Evolutionary conservation across 2,797 vertebrate species (phyloP), one percentile per base, ranked within the genome.

Genomic region (Pseudochirops corinnae): DNA sequence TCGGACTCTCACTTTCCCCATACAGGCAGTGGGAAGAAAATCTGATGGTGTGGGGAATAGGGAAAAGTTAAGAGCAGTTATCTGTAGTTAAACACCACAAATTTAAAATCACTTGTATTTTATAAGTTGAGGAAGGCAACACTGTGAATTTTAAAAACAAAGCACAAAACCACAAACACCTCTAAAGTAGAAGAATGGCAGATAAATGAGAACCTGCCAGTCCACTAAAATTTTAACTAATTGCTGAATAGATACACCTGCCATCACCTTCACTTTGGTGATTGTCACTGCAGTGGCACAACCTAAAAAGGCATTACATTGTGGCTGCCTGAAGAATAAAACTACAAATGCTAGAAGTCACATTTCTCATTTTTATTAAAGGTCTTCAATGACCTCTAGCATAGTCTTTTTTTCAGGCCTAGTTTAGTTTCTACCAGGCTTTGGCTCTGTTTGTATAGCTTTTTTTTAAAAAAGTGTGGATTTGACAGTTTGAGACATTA

Each of bases 51-150:
- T 0, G 2, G 6, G 90, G 31, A 82, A 82, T 12, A 5, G 33
- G 39, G 50, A 96, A 53, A 94, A 55, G 46, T 0, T 95, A n/a
- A 94, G 91, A 92, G 55, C 29, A 93, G 58, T 39, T 31, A 94
- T 92, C 21, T 92, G 50, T 55, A 31, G 93, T 29, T 55, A 46
- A n/a, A 53, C 29, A 93, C 12, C 31, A 55, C 28, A 52, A 90
- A 46, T 56, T 56, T 91, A 67, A 94, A n/a, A 58, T 92, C 91
- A 52, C 1, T 24, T 1, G 29, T 57, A 0, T 56, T 26, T 93
- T 2, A 58, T 31, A 4, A 92, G 16, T 7, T 74, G 0, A 0
- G 18, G 31, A 31, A 53, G 52, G 10, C 21, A 26, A 87, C 21
- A 87, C 13, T 26, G 14, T 67, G 21, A 91, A 91, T 91, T 91